Evolutionary conservation across 2,113 vertebrate genomes (phyloP), one percentile per base, ranked within the genome.

Genomic region (Bombycilla garrulus): DNA sequence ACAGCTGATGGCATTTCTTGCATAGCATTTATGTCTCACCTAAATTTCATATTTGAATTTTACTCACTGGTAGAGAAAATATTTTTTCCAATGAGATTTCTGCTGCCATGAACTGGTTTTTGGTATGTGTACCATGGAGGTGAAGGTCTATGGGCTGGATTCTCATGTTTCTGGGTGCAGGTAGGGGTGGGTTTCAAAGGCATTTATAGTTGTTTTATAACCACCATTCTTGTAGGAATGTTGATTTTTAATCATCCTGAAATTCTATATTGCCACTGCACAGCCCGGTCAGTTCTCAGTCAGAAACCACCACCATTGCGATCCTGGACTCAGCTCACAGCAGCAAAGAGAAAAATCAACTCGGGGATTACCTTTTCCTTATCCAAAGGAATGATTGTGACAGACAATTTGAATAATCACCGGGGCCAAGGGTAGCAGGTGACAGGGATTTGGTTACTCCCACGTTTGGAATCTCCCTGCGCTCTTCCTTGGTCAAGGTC

Each of bases 61-160:
- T 44, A 33, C 12, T 84, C 26, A 36, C 10, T 48, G 26, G 29
- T 54, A 19, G 38, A 81, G 65, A 71, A 54, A 42, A 21, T 61
- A 18, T 31, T 69, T 79, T 58, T 79, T 57, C 24, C 33, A 66
- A 12, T 69, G 65, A 67, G 45, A 28, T 29, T 70, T 61, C 31
- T 25, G 6, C 33, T 83, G 36, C 53, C 1, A 0, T 33, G 26
- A 88, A 50, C 25, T 2, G 10, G 12, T 50, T 69, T 73, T 60
- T 14, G 26, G 53, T n/a, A 5, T 0, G 0, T 28, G 22, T 21
- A 33, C 8, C 2, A 1, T 10, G 7, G 42, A 65, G 28, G 28
- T 64, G 36, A 62, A 81, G 31, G 26, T 29, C 11, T 26, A 35
- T 45, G 48, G 51, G 24, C 56, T 81, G 60, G 42, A 81, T 56